Percentiles rank a stretch among this genome's conserved stretches.
phyloP scores from a whole-genome alignment of 2,113 vertebrate genomes.

The Scatophagus argus region DNA sequence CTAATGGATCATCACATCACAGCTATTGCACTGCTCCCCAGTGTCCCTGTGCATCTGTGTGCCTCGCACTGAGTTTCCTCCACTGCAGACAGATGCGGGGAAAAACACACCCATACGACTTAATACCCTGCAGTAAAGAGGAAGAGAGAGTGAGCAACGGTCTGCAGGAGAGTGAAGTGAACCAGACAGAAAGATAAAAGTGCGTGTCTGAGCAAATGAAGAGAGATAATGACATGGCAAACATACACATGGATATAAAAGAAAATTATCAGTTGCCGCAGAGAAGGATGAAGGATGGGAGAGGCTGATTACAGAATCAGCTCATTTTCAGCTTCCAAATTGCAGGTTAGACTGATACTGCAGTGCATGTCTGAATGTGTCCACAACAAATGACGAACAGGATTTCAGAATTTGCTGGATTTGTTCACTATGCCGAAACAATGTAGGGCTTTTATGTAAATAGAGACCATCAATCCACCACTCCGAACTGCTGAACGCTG shows the following conservation, averaged over 20 bases:
- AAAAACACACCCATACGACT: slow-evolving; percentile 53
- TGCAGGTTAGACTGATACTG: background rate
- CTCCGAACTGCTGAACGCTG: slow-evolving; percentile 15
- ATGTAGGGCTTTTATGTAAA: slow-evolving; percentile 7
- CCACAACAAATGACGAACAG: background rate
- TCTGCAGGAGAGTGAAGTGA: background rate
- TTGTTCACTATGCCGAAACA: background rate
- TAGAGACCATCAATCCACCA: slow-evolving; percentile 18
- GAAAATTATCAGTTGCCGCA: slow-evolving; percentile 8
- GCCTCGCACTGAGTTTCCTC: slow-evolving; percentile 32
- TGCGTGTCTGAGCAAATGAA: background rate
- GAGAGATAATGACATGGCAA: background rate
- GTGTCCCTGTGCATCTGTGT: slow-evolving; percentile 37
- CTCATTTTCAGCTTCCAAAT: background rate
- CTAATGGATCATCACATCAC: slow-evolving; percentile 7
- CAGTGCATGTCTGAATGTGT: background rate
- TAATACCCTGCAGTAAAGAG: slow-evolving; percentile 42
- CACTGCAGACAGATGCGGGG: slow-evolving; percentile 39
- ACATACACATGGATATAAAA: background rate
- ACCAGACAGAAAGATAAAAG: background rate
- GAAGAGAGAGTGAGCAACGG: slow-evolving; percentile 9
- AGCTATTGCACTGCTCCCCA: slow-evolving; percentile 23
- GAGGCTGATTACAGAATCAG: background rate
- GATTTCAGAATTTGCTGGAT: background rate
- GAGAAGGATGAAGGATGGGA: slow-evolving; percentile 2